These are phyloP conservation scores for Conus betulinus DNA, from an alignment of 1,140 invertebrate species.

Conservation along the genomic window DNA sequence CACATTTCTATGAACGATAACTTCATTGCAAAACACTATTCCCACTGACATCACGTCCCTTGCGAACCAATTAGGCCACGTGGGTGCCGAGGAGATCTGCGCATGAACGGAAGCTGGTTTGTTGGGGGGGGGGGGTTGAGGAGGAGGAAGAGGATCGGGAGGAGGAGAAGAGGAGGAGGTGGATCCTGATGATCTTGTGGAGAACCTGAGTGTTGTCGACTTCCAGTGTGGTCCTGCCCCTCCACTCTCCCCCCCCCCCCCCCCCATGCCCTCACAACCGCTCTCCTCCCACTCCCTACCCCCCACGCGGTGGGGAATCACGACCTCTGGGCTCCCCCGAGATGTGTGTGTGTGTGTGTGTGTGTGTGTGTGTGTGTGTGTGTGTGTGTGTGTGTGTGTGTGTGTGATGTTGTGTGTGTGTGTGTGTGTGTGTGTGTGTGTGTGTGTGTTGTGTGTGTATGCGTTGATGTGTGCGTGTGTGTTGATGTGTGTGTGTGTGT, in stretches of 20 bases:
- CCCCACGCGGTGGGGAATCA: too few relatives aligned
- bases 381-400: conserved; percentile 20
- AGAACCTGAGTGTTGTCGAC: too few relatives aligned
- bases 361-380: conserved; percentile 15
- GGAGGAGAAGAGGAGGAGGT: neutral
- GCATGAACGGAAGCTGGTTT: neutral
- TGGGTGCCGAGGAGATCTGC: neutral
- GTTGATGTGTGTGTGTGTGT: too few relatives aligned
- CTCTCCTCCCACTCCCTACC: too few relatives aligned
- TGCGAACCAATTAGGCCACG: conserved; percentile 30
- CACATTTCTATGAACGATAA: conserved; percentile 34
- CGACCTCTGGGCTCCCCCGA: too few relatives aligned
- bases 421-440: too few relatives aligned
- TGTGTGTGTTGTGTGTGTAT: too few relatives aligned
- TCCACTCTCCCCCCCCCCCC: too few relatives aligned
- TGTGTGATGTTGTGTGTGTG: too few relatives aligned
- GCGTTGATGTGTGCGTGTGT: too few relatives aligned
- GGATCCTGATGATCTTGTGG: neutral
- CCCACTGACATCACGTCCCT: conserved; percentile 5
- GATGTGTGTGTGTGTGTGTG: conserved; percentile 13
- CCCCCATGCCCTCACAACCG: too few relatives aligned
- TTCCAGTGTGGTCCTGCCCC: too few relatives aligned
- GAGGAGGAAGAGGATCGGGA: neutral
- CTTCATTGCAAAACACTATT: conserved; percentile 22
- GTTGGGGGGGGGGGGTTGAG: neutral